These are phyloP conservation scores for Drosophila percnosoma DNA, from an alignment of 2,888 invertebrate genomes.

Conservation along the genomic window DNA sequence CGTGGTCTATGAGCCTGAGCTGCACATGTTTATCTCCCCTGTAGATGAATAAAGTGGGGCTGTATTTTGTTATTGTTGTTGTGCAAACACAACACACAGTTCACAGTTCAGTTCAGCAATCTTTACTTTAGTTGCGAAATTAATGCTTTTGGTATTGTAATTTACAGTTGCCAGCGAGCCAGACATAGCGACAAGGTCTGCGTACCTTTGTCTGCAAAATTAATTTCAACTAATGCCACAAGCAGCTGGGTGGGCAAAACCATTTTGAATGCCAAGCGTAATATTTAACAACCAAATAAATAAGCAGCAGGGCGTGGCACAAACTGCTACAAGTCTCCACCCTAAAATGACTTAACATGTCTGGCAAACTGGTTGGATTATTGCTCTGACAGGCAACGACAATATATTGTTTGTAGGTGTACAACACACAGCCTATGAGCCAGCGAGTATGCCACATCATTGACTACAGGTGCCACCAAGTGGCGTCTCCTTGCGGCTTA, in stretches of 20 bases:
- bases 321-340: neutral
- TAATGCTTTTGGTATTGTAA: constrained; percentile 20
- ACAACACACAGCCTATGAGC: neutral
- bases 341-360: constrained; percentile 75
- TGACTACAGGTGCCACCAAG: constrained; percentile 47
- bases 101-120: neutral
- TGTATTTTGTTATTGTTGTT: neutral
- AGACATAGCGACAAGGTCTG: constrained; percentile 11
- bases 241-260: constrained; percentile 16
- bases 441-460: constrained; percentile 38
- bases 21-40: neutral
- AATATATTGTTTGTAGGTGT: constrained; percentile 23
- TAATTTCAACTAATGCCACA: constrained; percentile 70
- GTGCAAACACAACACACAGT: neutral
- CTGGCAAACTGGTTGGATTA: constrained; percentile 64
- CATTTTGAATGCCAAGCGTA: constrained; percentile 62
- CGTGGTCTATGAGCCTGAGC: constrained; percentile 18
- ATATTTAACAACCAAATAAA: constrained; percentile 56
- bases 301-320: constrained; percentile 33
- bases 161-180: constrained; percentile 1
- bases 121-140: constrained; percentile 11
- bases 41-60: constrained; percentile 23
- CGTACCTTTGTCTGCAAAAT: constrained; percentile 46
- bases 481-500: constrained; percentile 41
- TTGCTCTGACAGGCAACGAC: constrained; percentile 61